Percentiles rank a stretch among this genome's conserved stretches.
These are phyloP conservation scores for Crotalus horridus DNA, from an alignment of 2,113 vertebrate species.

Conservation along the genomic window DNA sequence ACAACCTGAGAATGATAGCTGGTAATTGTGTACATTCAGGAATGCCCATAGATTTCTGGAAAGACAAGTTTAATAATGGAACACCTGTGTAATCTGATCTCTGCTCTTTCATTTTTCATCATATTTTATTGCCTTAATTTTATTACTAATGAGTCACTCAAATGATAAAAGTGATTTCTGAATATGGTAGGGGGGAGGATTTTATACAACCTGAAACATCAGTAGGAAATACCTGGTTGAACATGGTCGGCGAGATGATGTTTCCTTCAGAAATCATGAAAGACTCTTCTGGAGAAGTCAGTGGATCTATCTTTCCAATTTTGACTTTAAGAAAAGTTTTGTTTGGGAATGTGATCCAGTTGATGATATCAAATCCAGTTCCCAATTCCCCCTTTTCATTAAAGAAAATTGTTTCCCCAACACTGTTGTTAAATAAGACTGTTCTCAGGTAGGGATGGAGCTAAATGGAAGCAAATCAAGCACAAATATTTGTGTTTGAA, in stretches of 20 bases:
- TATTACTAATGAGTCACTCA: not conserved
- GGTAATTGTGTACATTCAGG: not conserved
- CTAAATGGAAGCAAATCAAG: not conserved
- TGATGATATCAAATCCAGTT: constrained; percentile 2
- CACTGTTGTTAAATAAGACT: not conserved
- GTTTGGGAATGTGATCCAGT: constrained; percentile 8
- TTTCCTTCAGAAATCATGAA: not conserved
- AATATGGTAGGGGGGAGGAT: not conserved
- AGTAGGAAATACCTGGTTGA: not conserved
- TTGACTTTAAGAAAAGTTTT: not conserved
- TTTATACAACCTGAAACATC: not conserved
- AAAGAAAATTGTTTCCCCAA: not conserved
- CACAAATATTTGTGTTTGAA: not conserved
- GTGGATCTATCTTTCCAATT: not conserved
- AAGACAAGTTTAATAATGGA: not conserved
- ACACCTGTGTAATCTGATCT: not conserved
- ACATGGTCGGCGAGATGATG: not conserved
- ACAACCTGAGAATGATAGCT: not conserved
- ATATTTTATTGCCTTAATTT: not conserved
- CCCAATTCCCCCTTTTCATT: not conserved
- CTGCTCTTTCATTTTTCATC: not conserved
- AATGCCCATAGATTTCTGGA: not conserved
- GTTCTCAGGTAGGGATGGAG: not conserved
- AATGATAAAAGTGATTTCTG: not conserved
- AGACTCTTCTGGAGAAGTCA: not conserved